Conservation (phyloP, 2,113 vertebrate genomes). For the Erpornis zantholeuca region DNA sequence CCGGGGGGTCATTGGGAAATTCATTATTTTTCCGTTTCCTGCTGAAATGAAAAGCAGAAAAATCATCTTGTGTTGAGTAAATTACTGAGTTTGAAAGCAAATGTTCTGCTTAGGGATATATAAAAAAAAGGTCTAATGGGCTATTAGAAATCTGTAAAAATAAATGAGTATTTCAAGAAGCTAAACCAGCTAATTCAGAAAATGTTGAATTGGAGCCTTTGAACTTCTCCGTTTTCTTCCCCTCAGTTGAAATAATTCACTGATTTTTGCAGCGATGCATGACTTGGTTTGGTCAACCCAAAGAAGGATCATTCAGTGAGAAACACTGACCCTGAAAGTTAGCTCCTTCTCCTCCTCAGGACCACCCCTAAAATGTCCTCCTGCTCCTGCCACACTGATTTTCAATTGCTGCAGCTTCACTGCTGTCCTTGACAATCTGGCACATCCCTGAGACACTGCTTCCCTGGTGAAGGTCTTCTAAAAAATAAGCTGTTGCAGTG, state of each 20-base stretch:
- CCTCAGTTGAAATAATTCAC: not conserved
- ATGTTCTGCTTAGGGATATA: not conserved
- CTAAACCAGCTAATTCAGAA: constrained; percentile 9
- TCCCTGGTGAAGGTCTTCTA: not conserved
- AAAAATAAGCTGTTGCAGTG: not conserved
- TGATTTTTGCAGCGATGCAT: not conserved
- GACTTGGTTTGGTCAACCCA: not conserved
- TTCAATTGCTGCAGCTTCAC: not conserved
- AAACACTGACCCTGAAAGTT: not conserved
- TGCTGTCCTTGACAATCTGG: not conserved
- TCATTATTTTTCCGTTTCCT: not conserved
- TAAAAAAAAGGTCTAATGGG: not conserved
- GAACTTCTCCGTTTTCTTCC: not conserved
- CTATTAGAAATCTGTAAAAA: constrained; percentile 44
- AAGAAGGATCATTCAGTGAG: not conserved
- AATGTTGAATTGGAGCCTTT: constrained; percentile 1
- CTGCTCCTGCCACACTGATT: not conserved
- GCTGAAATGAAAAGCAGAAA: constrained; percentile 38
- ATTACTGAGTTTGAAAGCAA: constrained; percentile 25
- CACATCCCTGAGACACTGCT: not conserved
- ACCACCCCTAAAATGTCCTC: not conserved
- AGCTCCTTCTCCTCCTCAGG: not conserved
- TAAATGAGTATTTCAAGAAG: constrained; percentile 26
- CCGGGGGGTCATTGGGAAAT: not conserved
- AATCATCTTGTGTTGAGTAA: constrained; percentile 11